These are phyloP conservation scores for Bucorvus abyssinicus DNA, from an alignment of 2,797 vertebrate species.

Conservation along the genomic window DNA sequence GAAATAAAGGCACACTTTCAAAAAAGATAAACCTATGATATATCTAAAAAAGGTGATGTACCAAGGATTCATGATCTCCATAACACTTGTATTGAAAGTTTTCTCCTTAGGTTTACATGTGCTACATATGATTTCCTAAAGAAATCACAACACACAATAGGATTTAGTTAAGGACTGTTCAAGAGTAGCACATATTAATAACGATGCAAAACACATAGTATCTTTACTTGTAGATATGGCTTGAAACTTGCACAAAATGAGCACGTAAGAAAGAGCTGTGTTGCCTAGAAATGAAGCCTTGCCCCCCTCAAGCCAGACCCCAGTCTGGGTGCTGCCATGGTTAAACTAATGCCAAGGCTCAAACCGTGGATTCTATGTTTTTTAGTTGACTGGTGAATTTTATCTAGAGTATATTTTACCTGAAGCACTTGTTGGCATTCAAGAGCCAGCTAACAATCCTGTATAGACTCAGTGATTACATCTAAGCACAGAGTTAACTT, in stretches of 20 bases:
- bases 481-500: neutral
- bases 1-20: neutral
- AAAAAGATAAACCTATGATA: neutral
- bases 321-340: neutral
- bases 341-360: neutral
- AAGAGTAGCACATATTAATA: neutral
- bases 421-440: neutral
- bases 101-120: neutral
- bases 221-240: neutral
- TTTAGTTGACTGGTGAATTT: neutral
- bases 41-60: neutral
- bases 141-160: neutral
- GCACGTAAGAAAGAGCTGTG: fast-evolving
- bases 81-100: neutral
- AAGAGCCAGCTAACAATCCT: neutral
- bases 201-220: neutral
- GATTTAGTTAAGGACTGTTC: neutral
- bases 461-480: neutral
- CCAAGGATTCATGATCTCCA: neutral
- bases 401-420: neutral
- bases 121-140: neutral
- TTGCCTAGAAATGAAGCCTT: neutral
- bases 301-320: neutral
- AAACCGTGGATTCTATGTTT: neutral
- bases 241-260: neutral